Conservation (phyloP, 2,113 vertebrate genomes). For the Eidolon helvum region DNA sequence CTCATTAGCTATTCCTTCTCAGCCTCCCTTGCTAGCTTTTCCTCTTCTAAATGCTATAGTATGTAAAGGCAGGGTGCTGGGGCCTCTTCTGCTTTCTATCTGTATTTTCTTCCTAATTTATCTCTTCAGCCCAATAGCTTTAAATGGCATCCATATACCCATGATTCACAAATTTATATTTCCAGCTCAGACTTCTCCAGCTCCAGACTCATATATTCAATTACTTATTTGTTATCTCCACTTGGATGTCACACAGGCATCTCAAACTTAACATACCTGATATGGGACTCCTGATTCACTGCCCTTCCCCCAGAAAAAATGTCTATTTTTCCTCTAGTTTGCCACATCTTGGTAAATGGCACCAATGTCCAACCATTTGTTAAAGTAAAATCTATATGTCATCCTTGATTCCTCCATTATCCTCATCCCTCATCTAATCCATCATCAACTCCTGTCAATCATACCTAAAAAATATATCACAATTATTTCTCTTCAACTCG, state of each 20-base stretch:
- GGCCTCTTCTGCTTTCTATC: background rate
- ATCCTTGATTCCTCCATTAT: background rate
- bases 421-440: background rate
- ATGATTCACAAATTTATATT: background rate
- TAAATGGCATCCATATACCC: background rate
- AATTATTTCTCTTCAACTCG: slow-evolving; percentile 16
- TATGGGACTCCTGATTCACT: background rate
- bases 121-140: background rate
- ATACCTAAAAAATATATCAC: background rate
- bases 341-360: background rate
- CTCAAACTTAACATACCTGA: background rate
- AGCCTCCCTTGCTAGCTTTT: background rate
- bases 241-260: background rate
- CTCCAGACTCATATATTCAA: background rate
- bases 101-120: slow-evolving; percentile 8
- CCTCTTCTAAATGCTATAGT: background rate
- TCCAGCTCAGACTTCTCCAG: background rate
- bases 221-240: background rate
- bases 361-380: background rate
- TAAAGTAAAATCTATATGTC: background rate
- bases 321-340: background rate
- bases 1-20: background rate
- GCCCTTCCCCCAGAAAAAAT: background rate
- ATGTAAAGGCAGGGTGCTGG: background rate
- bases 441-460: background rate